phyloP scores from a whole-genome alignment of 2,888 invertebrate genomes.

The Hirtodrosophila histrioides region DNA sequence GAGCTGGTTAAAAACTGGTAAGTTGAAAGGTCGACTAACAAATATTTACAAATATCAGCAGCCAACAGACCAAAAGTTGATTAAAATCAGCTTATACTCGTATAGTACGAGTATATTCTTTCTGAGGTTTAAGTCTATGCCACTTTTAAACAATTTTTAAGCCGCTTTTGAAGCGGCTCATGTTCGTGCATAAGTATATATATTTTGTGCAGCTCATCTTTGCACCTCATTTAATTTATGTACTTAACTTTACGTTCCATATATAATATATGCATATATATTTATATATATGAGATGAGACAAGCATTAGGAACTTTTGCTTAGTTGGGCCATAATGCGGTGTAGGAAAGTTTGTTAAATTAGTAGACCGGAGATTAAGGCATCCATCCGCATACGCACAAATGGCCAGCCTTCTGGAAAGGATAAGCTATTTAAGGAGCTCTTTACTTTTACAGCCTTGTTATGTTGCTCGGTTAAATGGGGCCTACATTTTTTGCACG shows the following conservation, averaged over 20 bases:
- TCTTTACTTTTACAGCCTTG: slow-evolving; percentile 8
- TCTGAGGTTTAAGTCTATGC: background rate
- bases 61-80: too few relatives aligned
- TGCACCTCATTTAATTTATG: slow-evolving; percentile 10
- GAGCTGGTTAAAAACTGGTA: too few relatives aligned
- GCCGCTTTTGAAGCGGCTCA: background rate
- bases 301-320: slow-evolving; percentile 13
- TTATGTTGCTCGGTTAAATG: slow-evolving; percentile 36
- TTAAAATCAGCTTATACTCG: background rate
- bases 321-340: slow-evolving; percentile 16
- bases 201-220: slow-evolving; percentile 2
- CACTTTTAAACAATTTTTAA: background rate
- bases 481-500: slow-evolving; percentile 46
- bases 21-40: too few relatives aligned
- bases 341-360: slow-evolving; percentile 34
- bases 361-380: slow-evolving; percentile 37
- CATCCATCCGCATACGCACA: slow-evolving; percentile 14
- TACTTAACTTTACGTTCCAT: background rate
- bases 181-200: background rate
- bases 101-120: background rate
- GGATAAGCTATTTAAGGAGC: slow-evolving; percentile 1
- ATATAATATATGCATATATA: too few relatives aligned
- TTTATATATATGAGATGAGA: too few relatives aligned
- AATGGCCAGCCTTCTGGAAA: background rate
- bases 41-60: too few relatives aligned